Evolutionary conservation across 2,797 vertebrate genomes (phyloP).

Genomic region (Coluber constrictor): DNA sequence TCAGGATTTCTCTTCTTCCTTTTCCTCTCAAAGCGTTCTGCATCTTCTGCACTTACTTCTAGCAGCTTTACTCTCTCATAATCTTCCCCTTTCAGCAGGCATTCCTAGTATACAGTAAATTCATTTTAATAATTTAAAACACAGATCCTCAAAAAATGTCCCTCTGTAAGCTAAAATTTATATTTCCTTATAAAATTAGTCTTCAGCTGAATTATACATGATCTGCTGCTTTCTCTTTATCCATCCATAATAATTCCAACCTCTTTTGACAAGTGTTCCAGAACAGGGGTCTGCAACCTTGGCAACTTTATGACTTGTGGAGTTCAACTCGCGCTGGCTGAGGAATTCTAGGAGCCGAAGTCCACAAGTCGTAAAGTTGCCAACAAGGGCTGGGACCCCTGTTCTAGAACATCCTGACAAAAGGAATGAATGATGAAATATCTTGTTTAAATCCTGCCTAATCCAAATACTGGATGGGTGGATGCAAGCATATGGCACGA

Average conservation of each 20-base stretch:
- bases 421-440: neutral
- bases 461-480: neutral
- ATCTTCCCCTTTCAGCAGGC: constrained; percentile 83
- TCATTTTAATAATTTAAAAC: neutral
- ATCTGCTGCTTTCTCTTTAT: neutral
- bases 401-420: neutral
- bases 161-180: neutral
- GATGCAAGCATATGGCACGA: neutral
- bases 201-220: too few relatives aligned
- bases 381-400: too few relatives aligned
- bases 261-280: neutral
- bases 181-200: neutral
- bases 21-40: constrained; percentile 90
- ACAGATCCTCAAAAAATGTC: neutral
- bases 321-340: too few relatives aligned
- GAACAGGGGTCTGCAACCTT: neutral
- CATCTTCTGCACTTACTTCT: constrained; percentile 92
- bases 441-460: neutral
- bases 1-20: constrained; percentile 94
- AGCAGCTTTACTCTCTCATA: constrained; percentile 89
- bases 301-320: too few relatives aligned
- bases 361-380: too few relatives aligned
- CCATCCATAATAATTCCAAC: neutral
- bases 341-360: too few relatives aligned
- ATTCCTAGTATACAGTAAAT: constrained; percentile 75